Conservation (phyloP, 2,888 invertebrate species). For the Aproaerema taeniolella region DNA sequence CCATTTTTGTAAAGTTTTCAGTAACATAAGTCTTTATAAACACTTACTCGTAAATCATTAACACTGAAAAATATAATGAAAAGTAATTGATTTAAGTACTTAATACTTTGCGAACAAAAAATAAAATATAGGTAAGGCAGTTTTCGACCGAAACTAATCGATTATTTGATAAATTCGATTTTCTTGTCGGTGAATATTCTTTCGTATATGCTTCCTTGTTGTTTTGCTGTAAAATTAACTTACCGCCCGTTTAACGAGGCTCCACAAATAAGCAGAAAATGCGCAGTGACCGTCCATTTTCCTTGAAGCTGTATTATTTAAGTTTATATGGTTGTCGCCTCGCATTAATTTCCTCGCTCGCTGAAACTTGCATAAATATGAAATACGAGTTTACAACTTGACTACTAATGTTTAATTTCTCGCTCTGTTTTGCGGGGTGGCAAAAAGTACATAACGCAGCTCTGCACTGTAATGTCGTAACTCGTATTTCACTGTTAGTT, state of each 20-base stretch:
- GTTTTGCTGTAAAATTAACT: background rate
- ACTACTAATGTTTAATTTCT: slow-evolving; percentile 38
- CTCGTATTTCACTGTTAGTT: no score
- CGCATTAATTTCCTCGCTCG: slow-evolving; percentile 29
- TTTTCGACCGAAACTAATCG: no score
- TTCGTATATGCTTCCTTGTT: no score
- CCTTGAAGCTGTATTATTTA: slow-evolving; percentile 31
- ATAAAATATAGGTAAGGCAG: background rate
- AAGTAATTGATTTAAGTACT: background rate
- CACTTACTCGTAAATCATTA: no score
- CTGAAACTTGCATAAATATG: slow-evolving; percentile 43
- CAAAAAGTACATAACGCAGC: no score
- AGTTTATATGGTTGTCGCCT: slow-evolving; percentile 30
- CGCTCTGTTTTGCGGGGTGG: slow-evolving; percentile 18
- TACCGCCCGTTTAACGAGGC: background rate
- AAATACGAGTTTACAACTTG: slow-evolving; percentile 40
- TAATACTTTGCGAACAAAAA: background rate
- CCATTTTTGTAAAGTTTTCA: no score
- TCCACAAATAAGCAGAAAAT: no score
- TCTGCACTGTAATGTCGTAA: no score
- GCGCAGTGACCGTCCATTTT: slow-evolving; percentile 25
- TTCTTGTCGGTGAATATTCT: no score
- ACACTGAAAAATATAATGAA: background rate
- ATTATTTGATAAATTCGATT: no score
- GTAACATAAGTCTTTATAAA: no score